Base-by-base conservation (phyloP, 2,888 invertebrate species). In the Epiblema foenella region DNA sequence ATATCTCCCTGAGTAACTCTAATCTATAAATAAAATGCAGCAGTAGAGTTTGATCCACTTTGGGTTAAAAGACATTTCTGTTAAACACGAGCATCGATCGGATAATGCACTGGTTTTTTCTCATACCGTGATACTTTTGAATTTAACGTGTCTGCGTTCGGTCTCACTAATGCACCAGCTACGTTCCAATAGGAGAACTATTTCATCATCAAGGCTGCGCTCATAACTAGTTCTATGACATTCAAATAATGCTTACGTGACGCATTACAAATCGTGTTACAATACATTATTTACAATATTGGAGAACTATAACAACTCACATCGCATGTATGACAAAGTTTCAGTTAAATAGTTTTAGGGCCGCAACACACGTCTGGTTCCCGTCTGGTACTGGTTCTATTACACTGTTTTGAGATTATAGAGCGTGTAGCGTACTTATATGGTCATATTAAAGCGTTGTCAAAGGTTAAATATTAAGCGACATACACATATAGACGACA, bases 131-230 rank as follows among this genome's bases (percentile, higher is more conserved):
- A 8, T 33, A 33, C 33, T 33, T 33, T 33, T 8, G 9, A 33
- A 33, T 8, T 33, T 33, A 33, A 33, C 33, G 33, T 8, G 5
- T 8, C 33, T 33, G 5, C 33, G 9, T 33, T 33, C 7, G 33
- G 33, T 33, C 33, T 33, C 0, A 33, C 33, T 33, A 33, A 33
- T 8, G 33, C 33, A 0, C 33, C 33, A 33, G 33, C 3, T 0
- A 33, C 33, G 1, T 33, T 24, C 12, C 17, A 33, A 56, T 65
- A 11, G 3, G 56, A 29, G 39, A 74, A 69, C 69, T 52, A 71
- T 63, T 56, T 71, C 67, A 62, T 73, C 74, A 70, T 62, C 59
- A 74, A 29, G 62, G 57, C 52, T 52, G 37, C 39, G 52, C 52
- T 20, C 52, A 37, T 64, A 39, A 64, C 68, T 68, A 60, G 54